Conservation (phyloP, 2,888 invertebrate genomes). For the Noctua janthina region DNA sequence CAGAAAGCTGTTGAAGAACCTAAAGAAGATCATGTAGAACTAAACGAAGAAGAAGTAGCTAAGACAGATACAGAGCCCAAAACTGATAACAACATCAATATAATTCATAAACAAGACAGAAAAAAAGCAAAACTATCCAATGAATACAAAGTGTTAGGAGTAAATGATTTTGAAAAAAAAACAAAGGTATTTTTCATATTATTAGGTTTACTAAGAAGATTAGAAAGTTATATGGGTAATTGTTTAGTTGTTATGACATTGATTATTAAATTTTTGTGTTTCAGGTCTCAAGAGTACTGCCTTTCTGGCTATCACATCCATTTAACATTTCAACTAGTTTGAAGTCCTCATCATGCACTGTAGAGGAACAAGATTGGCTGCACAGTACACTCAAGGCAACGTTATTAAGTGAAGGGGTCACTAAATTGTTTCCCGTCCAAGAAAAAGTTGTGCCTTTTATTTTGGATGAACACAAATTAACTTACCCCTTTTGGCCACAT, state of each 20-base stretch:
- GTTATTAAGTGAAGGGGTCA: slow-evolving; percentile 93
- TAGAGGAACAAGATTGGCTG: slow-evolving; percentile 91
- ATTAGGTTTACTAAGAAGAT: not conserved
- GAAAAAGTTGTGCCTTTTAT: slow-evolving; percentile 94
- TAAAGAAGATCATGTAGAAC: slow-evolving; percentile 67
- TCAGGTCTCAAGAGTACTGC: slow-evolving; percentile 94
- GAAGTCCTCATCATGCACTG: slow-evolving; percentile 87
- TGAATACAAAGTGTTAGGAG: slow-evolving; percentile 93
- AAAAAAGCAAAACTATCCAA: slow-evolving; percentile 67
- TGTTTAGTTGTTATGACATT: not conserved
- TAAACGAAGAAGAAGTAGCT: slow-evolving; percentile 65
- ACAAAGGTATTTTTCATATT: slow-evolving; percentile 79
- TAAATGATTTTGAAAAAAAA: slow-evolving; percentile 90
- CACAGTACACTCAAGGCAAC: slow-evolving; percentile 91
- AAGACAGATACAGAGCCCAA: slow-evolving; percentile 54
- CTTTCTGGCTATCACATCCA: slow-evolving; percentile 96
- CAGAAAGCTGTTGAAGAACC: slow-evolving; percentile 53
- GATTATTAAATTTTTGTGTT: slow-evolving; percentile 63
- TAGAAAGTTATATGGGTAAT: too few relatives aligned
- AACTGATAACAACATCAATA: slow-evolving; percentile 49
- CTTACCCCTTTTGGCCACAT: slow-evolving; percentile 92
- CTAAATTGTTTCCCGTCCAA: slow-evolving; percentile 96
- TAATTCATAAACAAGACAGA: slow-evolving; percentile 46
- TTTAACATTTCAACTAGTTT: slow-evolving; percentile 94
- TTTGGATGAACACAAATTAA: slow-evolving; percentile 91